Base-by-base conservation (phyloP, 1,140 invertebrate genomes). In the Trachelipus rathkii region DNA sequence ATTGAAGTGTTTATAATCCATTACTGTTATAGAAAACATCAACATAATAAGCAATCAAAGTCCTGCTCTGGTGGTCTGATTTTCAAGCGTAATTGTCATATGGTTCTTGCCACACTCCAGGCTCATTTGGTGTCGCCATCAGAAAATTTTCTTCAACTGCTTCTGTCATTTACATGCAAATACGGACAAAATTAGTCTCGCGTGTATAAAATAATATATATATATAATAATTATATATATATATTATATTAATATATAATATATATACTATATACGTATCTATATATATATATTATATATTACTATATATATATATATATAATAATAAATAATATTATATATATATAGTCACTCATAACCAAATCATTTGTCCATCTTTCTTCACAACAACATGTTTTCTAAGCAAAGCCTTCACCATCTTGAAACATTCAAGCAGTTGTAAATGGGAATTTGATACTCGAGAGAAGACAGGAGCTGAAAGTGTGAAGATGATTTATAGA, bases 21-120 rank as follows among this genome's bases (percentile, higher is more conserved):
- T 33, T 60, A 94, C 88, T 99, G 97, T 97, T 97, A 5, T 97
- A 86, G 50, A 97, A 85, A 79, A 98, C 92, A 85, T 99, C 97
- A 98, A n/a, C n/a, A n/a, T n/a, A 78, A 98, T 94, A 95, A 97
- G 83, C 96, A 97, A 5, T 93, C 9, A 98, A 86, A 66, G 86
- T 84, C n/a, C 7, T 85, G 81, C 76, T 88, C 87, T n/a, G 83
- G 82, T 72, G 85, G 80, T 79, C 67, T 76, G 78, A 75, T 67
- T 71, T 33, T 71, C n/a, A 15, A 43, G n/a, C 3, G 44, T 15
- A 45, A n/a, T 45, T 45, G 21, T 33, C 33, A 19, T 15, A 45
- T 2, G 69, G 33, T 15, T 44, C 8, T 45, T 67, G 66, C 66
- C 13, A 33, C 69, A 10, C 33, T 0, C 69, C 33, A 24, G 44